Percentiles rank a stretch among this genome's conserved stretches.
phyloP scores from a whole-genome alignment of 2,888 invertebrate species.

The Plutella xylostella region DNA sequence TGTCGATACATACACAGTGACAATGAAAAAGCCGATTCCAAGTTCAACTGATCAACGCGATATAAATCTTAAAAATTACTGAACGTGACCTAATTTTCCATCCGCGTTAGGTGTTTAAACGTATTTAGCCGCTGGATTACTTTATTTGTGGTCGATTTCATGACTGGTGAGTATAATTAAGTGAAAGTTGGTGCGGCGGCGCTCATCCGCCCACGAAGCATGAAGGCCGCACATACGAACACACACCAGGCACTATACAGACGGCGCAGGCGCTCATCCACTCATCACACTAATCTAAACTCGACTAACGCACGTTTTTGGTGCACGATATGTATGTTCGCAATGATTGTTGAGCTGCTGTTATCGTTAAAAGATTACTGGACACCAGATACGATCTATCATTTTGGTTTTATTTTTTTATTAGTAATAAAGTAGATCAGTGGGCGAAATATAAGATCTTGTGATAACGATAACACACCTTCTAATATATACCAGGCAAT shows the following conservation, averaged over 20 bases:
- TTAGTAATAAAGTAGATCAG: too few species aligned
- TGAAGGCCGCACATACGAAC: conserved; percentile 42
- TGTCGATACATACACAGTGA: not conserved
- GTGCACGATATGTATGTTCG: not conserved
- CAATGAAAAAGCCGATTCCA: not conserved
- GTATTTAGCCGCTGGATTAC: conserved; percentile 21
- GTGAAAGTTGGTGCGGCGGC: conserved; percentile 48
- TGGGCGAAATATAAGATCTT: too few species aligned
- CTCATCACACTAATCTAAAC: not conserved
- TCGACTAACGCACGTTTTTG: not conserved
- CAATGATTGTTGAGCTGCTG: too few species aligned
- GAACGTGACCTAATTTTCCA: not conserved
- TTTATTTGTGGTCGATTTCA: conserved; percentile 43
- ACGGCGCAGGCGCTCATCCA: not conserved
- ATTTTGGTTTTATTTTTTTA: too few species aligned
- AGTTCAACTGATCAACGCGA: not conserved
- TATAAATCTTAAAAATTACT: not conserved
- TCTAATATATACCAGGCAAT: too few species aligned
- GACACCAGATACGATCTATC: too few species aligned
- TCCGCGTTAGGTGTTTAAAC: conserved; percentile 15
- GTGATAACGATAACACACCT: too few species aligned
- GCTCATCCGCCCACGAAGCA: conserved; percentile 50
- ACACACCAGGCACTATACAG: too few species aligned
- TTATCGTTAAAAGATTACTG: too few species aligned
- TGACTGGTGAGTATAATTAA: not conserved